Evolutionary conservation across 2,888 invertebrate species (phyloP), one percentile per base, ranked within the genome.

Genomic region (Unio delphinus): DNA sequence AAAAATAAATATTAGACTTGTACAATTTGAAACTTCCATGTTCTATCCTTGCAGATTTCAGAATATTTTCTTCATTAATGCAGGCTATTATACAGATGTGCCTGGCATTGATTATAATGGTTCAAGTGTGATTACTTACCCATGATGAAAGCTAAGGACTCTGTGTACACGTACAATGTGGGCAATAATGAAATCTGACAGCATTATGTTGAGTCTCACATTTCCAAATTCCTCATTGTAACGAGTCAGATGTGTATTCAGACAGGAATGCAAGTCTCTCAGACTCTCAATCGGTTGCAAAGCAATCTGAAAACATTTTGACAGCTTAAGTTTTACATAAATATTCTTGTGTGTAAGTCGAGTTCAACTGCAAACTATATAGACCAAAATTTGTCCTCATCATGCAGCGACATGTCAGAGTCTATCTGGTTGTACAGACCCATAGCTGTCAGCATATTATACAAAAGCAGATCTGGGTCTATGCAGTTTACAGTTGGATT

Each of bases 161-260:
- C 90, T 76, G 76, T 90, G 89, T 75, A 90, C 84, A 59, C 87
- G 78, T 56, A 90, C 82, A 62, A 90, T 80, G 68, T 90, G 89
- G 18, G 81, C 76, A 54, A 89, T 87, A 71, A 86, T 82, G 79
- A 86, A 86, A 72, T 90, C 89, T 6, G 89, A 89, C 69, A 90
- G 74, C 83, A 88, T 86, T 68, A 89, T 86, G 78, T 89, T 81
- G 30, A 89, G 84, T 56, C 82, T 79, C 26, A 86, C 81, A 67
- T 89, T 88, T 62, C 89, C 89, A 79, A 89, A 88, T 76, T 89
- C 89, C 77, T 90, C 89, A 74, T 89, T 89, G 77, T 90, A 89
- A 55, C 87, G 80, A 8, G 84, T 86, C 68, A 89, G 81, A 76
- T 89, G 88, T 18, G 85, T 82, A 70, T 84, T 82, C 60, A 89